A percentile compares a stretch with the other conserved stretches of the same genome.
Conservation (phyloP, 2,113 vertebrate genomes). For the Zapus hudsonius region DNA sequence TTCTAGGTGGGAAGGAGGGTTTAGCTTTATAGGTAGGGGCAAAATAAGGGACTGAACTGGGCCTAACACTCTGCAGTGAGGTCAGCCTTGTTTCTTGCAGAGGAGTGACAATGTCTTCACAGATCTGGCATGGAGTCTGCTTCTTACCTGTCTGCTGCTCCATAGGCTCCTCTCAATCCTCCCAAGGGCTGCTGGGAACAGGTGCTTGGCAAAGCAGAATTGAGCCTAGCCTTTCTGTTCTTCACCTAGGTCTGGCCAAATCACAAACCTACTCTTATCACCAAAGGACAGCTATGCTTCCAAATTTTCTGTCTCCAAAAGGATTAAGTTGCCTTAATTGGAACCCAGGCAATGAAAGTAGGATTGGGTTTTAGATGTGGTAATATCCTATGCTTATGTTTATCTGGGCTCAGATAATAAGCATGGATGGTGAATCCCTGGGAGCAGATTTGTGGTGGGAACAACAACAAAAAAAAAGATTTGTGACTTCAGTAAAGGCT, state of each 20-base stretch:
- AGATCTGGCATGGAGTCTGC: not conserved
- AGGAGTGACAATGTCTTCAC: not conserved
- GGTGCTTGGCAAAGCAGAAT: slow-evolving; percentile 37
- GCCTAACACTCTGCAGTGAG: not conserved
- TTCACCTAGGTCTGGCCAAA: slow-evolving; percentile 46
- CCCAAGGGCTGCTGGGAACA: not conserved
- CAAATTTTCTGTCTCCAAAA: slow-evolving; percentile 51
- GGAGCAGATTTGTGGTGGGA: slow-evolving; percentile 49
- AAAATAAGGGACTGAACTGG: not conserved
- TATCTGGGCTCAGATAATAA: slow-evolving; percentile 64
- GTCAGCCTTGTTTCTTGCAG: not conserved
- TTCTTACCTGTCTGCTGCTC: slow-evolving; percentile 2
- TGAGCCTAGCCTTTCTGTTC: slow-evolving; percentile 8
- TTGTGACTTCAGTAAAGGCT: slow-evolving; percentile 43
- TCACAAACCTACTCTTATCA: slow-evolving; percentile 34
- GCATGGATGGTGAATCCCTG: slow-evolving; percentile 9
- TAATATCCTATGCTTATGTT: slow-evolving; percentile 59
- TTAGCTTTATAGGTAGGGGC: not conserved
- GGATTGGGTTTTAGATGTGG: slow-evolving; percentile 69
- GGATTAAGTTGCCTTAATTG: slow-evolving; percentile 66
- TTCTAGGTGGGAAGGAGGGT: not conserved
- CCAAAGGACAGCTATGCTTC: slow-evolving; percentile 62
- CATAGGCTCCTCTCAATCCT: slow-evolving; percentile 1
- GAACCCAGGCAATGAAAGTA: slow-evolving; percentile 54
- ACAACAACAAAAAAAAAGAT: slow-evolving; percentile 5